A percentile compares a stretch with the other conserved stretches of the same genome.
These are phyloP conservation scores for Tenthredo mesomela DNA, from an alignment of 2,888 invertebrate species.

Conservation along the genomic window DNA sequence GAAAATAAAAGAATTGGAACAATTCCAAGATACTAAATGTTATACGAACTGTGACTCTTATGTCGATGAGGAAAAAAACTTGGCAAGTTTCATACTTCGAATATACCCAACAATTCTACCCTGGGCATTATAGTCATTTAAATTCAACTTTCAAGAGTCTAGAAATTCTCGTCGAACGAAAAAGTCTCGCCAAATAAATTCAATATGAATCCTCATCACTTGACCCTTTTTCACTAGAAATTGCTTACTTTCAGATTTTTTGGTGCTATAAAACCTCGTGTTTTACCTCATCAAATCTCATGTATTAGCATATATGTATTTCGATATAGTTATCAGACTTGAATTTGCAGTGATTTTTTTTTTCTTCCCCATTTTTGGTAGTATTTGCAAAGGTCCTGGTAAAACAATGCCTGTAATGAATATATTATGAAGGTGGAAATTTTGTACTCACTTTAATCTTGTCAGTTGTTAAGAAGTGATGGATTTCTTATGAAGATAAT, in stretches of 20 bases:
- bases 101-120: not conserved
- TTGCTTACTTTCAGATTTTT: not conserved
- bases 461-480: not conserved
- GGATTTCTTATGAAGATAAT: constrained; percentile 11
- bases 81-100: constrained; percentile 25
- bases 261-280: not conserved
- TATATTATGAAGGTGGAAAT: not conserved
- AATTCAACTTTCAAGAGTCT: constrained; percentile 22
- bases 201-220: not conserved
- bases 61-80: not conserved
- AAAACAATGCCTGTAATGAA: not conserved
- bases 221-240: not conserved
- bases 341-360: not conserved
- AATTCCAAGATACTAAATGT: constrained; percentile 1
- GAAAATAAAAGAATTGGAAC: constrained; percentile 18
- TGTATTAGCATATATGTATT: not conserved
- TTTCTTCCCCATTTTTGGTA: not conserved
- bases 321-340: not conserved
- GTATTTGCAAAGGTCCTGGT: not conserved
- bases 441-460: not conserved
- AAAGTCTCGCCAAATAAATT: not conserved
- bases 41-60: constrained; percentile 9
- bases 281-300: not conserved
- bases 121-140: not conserved
- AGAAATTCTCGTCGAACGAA: not conserved